These are phyloP conservation scores for Zonotrichia leucophrys DNA, from an alignment of 2,113 vertebrate genomes.

Conservation along the genomic window DNA sequence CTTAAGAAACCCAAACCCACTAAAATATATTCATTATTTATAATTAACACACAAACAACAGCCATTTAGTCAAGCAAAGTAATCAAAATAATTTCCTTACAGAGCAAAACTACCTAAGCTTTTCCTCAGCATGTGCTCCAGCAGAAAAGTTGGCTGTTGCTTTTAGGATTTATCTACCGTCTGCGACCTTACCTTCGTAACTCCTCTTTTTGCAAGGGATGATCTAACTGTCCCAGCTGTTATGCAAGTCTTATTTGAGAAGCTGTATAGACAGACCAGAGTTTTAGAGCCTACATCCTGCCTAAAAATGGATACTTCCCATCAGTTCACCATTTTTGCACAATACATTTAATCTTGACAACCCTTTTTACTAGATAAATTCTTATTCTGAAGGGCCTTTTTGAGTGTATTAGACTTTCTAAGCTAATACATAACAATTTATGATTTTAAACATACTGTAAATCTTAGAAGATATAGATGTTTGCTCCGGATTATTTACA, in stretches of 20 bases:
- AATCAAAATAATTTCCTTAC: not conserved
- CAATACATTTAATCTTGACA: not conserved
- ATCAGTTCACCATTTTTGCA: not conserved
- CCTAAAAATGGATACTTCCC: not conserved
- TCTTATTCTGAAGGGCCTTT: not conserved
- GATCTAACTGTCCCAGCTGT: not conserved
- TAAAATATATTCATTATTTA: not conserved
- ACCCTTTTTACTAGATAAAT: not conserved
- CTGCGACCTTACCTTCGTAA: not conserved
- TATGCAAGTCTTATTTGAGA: not conserved
- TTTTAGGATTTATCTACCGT: not conserved
- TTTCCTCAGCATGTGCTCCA: not conserved
- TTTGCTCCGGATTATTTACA: not conserved
- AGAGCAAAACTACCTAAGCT: not conserved
- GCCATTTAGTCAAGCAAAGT: not conserved
- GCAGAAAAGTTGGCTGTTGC: not conserved
- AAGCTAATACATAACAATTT: not conserved
- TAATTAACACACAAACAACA: not conserved
- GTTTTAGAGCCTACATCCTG: not conserved
- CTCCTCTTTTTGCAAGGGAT: not conserved
- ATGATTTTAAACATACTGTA: not conserved
- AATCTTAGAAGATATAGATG: not conserved
- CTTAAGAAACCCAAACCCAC: not conserved
- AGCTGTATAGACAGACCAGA: not conserved
- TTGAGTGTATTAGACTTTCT: not conserved